Evolutionary conservation across 2,888 invertebrate genomes (phyloP).

Genomic region (Exephanes ischioxanthus): DNA sequence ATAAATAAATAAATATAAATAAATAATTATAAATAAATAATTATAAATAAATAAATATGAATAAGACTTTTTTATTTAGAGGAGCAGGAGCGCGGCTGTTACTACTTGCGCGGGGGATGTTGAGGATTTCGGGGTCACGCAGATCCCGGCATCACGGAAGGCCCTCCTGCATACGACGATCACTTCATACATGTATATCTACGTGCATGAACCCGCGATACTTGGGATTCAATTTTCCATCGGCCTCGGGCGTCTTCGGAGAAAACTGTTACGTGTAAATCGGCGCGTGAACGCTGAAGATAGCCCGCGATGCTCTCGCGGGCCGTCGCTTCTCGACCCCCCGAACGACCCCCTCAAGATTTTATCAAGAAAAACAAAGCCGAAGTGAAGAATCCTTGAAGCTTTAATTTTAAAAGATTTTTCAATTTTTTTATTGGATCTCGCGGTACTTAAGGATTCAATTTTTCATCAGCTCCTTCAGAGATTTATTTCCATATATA

Average conservation of each 20-base stretch:
- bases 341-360: neutral
- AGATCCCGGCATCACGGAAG: conserved; percentile 22
- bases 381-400: neutral
- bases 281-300: conserved; percentile 25
- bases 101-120: conserved; percentile 20
- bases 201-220: conserved; percentile 25
- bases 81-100: conserved; percentile 9
- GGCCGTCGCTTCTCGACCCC: conserved; percentile 18
- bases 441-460: too few relatives aligned
- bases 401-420: neutral
- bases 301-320: neutral
- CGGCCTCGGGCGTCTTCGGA: conserved; percentile 46
- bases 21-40: too few relatives aligned
- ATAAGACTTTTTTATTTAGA: neutral
- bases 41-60: too few relatives aligned
- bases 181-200: neutral
- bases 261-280: conserved; percentile 47
- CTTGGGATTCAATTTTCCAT: conserved; percentile 61
- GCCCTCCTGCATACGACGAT: neutral
- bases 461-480: too few relatives aligned
- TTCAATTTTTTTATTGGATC: neutral
- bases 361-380: neutral
- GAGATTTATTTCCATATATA: too few relatives aligned
- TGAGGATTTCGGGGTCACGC: conserved; percentile 41
- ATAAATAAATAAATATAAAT: too few relatives aligned